Base-by-base conservation (phyloP, 2,888 invertebrate genomes). In the Mimachlamys varia region DNA sequence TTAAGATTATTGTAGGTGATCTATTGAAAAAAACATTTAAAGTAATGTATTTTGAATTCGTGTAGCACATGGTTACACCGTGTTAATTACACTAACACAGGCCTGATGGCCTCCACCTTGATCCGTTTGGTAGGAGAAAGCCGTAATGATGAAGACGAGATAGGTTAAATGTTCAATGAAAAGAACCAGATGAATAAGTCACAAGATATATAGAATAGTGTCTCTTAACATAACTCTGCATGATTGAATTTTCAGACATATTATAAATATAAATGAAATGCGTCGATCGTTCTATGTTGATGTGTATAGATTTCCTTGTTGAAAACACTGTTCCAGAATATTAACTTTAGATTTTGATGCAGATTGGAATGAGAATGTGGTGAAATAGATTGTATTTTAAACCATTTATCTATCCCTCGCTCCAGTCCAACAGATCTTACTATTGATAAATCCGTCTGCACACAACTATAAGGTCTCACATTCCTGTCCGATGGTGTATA, bases 241-340 rank as follows among this genome's bases (percentile, higher is more conserved):
- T 76, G 33, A 76, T 76, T 76, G 76, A 76, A 33, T 76, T 76
- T 22, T 76, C 76, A 76, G 76, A 76, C 76, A 27, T 15, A 76
- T 27, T 76, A 27, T 76, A 76, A 76, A 76, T 76, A 76, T 33
- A 76, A 76, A 27, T 76, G 33, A 76, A 76, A 33, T 27, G 2
- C 76, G 33, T 33, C 76, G 27, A 76, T 76, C 27, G 76, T 76
- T 76, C 33, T 76, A 76, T 15, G 33, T 76, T 13, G 4, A 12
- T 0, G 12, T 76, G 76, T 76, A 33, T 76, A 76, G 76, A 76
- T 76, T 33, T 33, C 13, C 76, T 27, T 76, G 58, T 58, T 22
- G 22, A n/a, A 58, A 58, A 58, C n/a, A 58, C 58, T 58, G 76
- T 76, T 76, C 76, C 76, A 76, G 76, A 76, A 76, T 76, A 76